Evolutionary conservation across 2,888 invertebrate species (phyloP).

Genomic region (Gymnosoma rotundatum): DNA sequence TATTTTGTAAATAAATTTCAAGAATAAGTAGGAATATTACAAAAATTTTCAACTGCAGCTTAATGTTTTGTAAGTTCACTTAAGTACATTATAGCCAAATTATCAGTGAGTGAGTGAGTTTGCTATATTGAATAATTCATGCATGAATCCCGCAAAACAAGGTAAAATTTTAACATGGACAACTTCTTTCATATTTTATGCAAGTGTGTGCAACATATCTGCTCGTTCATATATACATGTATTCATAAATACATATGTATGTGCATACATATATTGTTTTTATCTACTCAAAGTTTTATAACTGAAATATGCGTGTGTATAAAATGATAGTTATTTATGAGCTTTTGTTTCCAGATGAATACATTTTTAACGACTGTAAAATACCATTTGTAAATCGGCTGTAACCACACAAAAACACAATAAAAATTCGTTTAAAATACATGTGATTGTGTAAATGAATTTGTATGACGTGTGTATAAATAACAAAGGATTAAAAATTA

Average conservation of each 20-base stretch:
- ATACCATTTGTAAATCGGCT: conserved; percentile 25
- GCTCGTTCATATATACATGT: too few relatives aligned
- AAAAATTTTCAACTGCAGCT: too few relatives aligned
- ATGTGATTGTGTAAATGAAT: background rate
- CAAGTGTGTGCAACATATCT: too few relatives aligned
- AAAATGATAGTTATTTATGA: conserved; percentile 52
- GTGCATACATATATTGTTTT: background rate
- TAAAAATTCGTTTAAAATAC: conserved; percentile 10
- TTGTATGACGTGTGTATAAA: conserved; percentile 9
- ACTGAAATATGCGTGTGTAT: conserved; percentile 19
- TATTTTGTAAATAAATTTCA: too few relatives aligned
- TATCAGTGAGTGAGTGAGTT: too few relatives aligned
- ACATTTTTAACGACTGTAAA: conserved; percentile 71
- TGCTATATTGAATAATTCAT: too few relatives aligned
- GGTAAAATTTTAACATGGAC: too few relatives aligned
- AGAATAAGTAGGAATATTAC: too few relatives aligned
- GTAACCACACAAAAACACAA: conserved; percentile 20
- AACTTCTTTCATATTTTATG: too few relatives aligned
- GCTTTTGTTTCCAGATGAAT: conserved; percentile 70
- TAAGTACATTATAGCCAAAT: too few relatives aligned
- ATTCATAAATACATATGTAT: background rate
- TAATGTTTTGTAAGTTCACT: too few relatives aligned
- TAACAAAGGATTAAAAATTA: conserved; percentile 52
- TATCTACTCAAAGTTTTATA: background rate
- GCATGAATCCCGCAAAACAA: too few relatives aligned